Base-by-base conservation (phyloP, 1,140 invertebrate species). In the Pentalonia nigronervosa region DNA sequence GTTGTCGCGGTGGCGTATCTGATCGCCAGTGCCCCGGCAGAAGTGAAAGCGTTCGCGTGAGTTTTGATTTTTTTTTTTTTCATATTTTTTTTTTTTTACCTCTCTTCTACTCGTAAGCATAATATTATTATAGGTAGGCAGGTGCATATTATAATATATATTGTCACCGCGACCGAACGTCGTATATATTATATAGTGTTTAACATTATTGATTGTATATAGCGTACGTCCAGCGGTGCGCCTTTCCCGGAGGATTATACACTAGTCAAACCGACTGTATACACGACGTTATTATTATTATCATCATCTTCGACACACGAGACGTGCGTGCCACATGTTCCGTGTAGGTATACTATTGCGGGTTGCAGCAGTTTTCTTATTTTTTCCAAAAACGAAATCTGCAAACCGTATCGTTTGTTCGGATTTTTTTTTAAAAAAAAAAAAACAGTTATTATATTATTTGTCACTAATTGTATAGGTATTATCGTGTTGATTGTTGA, bases 11-110 rank as follows among this genome's bases (percentile, higher is more conserved):
- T 56, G 91, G 91, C 91, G 91, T 93, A 93, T 93, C 91, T 86
- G 91, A 93, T 93, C 91, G 91, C 90, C 36, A 25, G 89, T 67
- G 53, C 81, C 91, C 81, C 47, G 47, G 45, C 91, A 47, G 81
- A 93, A 93, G 91, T 93, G 91, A 93, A 93, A 93, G 91, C 84
- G 76, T 30, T 25, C 30, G 88, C 50, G 53, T 41, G 88, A 56
- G 50, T 90, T 60, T 36, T 41, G 50, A n/a, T 67, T 90, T 90
- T 90, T 47, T 89, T 53, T 90, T 60, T 67, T 47, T 84, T 45
- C 41, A 25, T 45, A 30, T 60, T 60, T 36, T 41, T 25, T 36
- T n/a, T 53, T 56, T 56, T 41, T 41, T 41, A 41, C 36, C 88
- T 90, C 34, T 45, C 36, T 17, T 90, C 36, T 60, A 25, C 23